phyloP scores from a whole-genome alignment of 2,113 vertebrate species.

The Dicerorhinus sumatrensis region DNA sequence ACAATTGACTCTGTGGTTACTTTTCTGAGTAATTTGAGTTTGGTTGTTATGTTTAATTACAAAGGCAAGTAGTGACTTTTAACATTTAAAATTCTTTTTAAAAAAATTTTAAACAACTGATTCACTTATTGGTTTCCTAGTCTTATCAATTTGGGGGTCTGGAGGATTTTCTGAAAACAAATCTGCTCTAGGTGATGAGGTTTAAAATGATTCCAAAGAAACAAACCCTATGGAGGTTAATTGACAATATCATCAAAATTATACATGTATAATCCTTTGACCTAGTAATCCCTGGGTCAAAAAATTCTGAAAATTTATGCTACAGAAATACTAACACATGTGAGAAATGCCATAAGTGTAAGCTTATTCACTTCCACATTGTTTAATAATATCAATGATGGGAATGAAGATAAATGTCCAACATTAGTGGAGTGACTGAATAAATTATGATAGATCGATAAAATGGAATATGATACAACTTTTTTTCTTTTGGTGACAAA shows the following conservation, averaged over 20 bases:
- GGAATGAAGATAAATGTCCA: background rate
- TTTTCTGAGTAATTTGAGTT: background rate
- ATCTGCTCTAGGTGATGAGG: background rate
- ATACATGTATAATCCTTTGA: background rate
- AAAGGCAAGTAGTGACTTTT: background rate
- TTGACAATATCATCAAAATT: background rate
- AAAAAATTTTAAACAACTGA: background rate
- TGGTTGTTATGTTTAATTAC: slow-evolving; percentile 18
- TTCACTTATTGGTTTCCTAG: background rate
- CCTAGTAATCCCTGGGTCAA: background rate
- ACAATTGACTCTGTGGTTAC: background rate
- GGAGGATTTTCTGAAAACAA: slow-evolving; percentile 27
- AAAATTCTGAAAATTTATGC: slow-evolving; percentile 1
- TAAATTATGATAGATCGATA: background rate
- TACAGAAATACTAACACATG: background rate
- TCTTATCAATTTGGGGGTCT: background rate
- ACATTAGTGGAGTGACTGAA: background rate
- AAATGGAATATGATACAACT: background rate
- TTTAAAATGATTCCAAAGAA: slow-evolving; percentile 60
- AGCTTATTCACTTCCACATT: background rate
- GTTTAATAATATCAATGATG: background rate
- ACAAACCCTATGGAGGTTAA: background rate
- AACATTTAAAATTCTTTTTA: background rate
- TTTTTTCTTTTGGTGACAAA: background rate
- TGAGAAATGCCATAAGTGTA: background rate